Evolutionary conservation across 2,888 invertebrate genomes (phyloP), one percentile per base, ranked within the genome.

Genomic region (Agriopis aurantiaria): DNA sequence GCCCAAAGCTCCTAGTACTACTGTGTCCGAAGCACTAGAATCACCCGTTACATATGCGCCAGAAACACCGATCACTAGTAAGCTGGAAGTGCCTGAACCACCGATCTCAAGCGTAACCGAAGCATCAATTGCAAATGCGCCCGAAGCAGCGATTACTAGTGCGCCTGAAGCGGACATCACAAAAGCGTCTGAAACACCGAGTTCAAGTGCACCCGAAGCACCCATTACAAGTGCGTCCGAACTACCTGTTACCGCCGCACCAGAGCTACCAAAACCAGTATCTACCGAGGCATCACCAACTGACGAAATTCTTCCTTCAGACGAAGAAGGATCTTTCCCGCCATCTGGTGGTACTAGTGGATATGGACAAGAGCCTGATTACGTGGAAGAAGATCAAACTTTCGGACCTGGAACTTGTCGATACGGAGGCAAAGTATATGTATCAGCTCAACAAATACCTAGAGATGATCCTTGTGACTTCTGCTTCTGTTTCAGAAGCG

Each of bases 401-500:
- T 97, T 97, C 80, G 98, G 98, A 46, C 98, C 98, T 14, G 98
- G 98, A 78, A 98, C 98, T 61, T 98, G 98, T 84, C 95, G 98
- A 81, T 98, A 98, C 82, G 98, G 98, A 69, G 98, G 98, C 80
- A 98, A 98, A 92, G 96, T 98, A 59, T 98, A 98, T 88, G 98
- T 98, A 53, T 98, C 98, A 2, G 98, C 98, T 1, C 98, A 98
- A 91, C 98, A 99, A 93, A 98, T 99, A 83, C 98, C 98, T 52
- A 95, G 98, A 80, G 98, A 98, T 80, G 98, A 99, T 93, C 98
- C 98, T 40, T 99, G 98, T 88, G 98, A 98, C 87, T 99, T 98
- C 95, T 99, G 98, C 91, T 98, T 99, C 96, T 99, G 98, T 95
- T 99, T 98, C 95, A 96, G 98, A 89, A 98, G 98, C 88, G 98